A percentile compares a stretch with the other conserved stretches of the same genome.
phyloP scores from a whole-genome alignment of 2,888 invertebrate genomes.

The Ischnus inquisitorius region DNA sequence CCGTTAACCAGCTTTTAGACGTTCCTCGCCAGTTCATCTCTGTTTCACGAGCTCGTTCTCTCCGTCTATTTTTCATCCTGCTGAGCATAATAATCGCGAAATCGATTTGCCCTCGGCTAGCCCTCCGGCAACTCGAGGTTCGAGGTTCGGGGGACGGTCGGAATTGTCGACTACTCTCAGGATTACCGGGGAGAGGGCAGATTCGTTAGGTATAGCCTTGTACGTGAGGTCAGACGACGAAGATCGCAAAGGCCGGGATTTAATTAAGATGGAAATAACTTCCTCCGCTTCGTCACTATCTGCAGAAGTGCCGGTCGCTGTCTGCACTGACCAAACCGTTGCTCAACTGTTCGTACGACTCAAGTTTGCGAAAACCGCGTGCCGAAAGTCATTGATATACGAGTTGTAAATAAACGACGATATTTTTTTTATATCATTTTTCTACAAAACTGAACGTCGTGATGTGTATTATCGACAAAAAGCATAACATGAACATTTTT shows the following conservation, averaged over 20 bases:
- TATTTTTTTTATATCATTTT: not conserved
- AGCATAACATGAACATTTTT: too few species aligned
- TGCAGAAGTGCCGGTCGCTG: constrained; percentile 15
- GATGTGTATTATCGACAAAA: too few species aligned
- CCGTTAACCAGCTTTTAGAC: not conserved
- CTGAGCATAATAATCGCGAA: constrained; percentile 59
- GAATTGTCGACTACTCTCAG: constrained; percentile 35
- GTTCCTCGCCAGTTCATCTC: constrained; percentile 47
- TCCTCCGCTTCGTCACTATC: constrained; percentile 42
- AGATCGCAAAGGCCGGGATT: constrained; percentile 65
- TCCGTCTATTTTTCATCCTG: constrained; percentile 44
- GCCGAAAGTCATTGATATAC: not conserved
- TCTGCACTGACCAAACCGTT: not conserved
- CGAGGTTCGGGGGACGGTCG: constrained; percentile 26
- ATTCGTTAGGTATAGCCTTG: constrained; percentile 14
- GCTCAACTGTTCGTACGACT: not conserved
- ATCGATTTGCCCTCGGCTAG: constrained; percentile 57
- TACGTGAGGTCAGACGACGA: constrained; percentile 62
- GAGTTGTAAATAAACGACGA: not conserved
- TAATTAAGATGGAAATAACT: constrained; percentile 73
- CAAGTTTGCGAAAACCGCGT: not conserved
- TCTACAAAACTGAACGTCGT: too few species aligned
- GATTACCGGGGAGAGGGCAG: constrained; percentile 37
- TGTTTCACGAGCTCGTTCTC: constrained; percentile 40
- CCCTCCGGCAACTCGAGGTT: constrained; percentile 40